phyloP scores from a whole-genome alignment of 2,113 vertebrate genomes.

The Eira barbara region DNA sequence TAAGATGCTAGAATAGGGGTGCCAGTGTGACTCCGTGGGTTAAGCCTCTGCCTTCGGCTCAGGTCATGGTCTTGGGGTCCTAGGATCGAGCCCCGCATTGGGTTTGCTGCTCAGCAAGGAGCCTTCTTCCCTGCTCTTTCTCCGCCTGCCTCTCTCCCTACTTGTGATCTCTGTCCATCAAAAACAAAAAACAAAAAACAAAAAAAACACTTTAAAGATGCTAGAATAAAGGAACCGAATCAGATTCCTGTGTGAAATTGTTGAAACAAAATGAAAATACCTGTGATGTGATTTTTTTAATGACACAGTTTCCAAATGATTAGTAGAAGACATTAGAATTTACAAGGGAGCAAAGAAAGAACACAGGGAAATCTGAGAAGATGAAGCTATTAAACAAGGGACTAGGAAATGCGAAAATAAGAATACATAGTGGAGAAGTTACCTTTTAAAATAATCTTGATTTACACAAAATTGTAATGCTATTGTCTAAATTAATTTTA shows the following conservation, averaged over 20 bases:
- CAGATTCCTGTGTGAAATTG: neutral
- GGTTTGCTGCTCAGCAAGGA: too few species aligned
- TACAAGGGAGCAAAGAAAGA: neutral
- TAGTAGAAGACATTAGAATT: neutral
- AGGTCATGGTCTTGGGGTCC: too few species aligned
- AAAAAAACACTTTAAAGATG: neutral
- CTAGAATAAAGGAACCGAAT: neutral
- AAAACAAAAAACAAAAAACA: too few species aligned
- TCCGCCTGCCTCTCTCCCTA: too few species aligned
- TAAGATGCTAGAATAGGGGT: neutral
- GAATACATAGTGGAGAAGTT: neutral
- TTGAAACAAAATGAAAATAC: neutral
- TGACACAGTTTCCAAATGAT: neutral
- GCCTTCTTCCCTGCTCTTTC: accelerated
- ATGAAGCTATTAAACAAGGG: neutral
- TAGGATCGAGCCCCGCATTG: too few species aligned
- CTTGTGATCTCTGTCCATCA: too few species aligned
- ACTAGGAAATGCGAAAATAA: neutral
- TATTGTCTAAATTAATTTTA: neutral
- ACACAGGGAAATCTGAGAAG: neutral
- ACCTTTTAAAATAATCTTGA: neutral
- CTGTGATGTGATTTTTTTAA: neutral
- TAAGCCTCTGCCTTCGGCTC: too few species aligned
- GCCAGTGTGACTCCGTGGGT: too few species aligned
- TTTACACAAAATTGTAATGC: neutral